These are phyloP conservation scores for Colletes latitarsis DNA, from an alignment of 1,140 invertebrate species.

Conservation along the genomic window DNA sequence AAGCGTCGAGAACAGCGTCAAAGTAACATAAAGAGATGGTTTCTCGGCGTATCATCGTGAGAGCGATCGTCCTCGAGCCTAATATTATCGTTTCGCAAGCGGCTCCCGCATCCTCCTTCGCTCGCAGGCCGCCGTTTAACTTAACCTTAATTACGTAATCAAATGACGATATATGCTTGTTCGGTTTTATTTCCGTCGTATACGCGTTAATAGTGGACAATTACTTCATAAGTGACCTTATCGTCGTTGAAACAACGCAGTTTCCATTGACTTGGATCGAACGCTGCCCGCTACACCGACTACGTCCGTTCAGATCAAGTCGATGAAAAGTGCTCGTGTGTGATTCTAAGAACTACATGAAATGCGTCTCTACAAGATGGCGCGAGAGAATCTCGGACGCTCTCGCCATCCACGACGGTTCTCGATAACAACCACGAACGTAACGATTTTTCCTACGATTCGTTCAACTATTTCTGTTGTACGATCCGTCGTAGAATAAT, in stretches of 20 bases:
- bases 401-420: conserved; percentile 18
- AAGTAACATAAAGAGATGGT: neutral
- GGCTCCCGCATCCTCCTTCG: conserved; percentile 21
- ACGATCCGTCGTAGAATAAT: too few species aligned
- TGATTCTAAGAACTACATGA: conserved; percentile 53
- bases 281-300: conserved; percentile 22
- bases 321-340: conserved; percentile 78
- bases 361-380: conserved; percentile 65
- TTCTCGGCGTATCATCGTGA: conserved; percentile 41
- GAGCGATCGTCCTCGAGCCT: conserved; percentile 80
- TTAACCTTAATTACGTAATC: conserved; percentile 64
- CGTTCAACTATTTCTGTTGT: too few species aligned
- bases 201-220: conserved; percentile 55
- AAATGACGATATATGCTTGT: conserved; percentile 55
- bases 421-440: neutral
- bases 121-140: conserved; percentile 44
- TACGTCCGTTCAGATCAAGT: conserved; percentile 70
- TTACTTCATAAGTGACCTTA: conserved; percentile 50
- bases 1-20: conserved; percentile 19
- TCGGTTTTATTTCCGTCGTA: conserved; percentile 54
- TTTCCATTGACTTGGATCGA: conserved; percentile 76
- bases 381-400: conserved; percentile 62
- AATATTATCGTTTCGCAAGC: conserved; percentile 73
- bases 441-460: too few species aligned
- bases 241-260: conserved; percentile 59